Evolutionary conservation across 30 jellyfish, hydroid and myxozoan genomes (phyloP), one percentile per base, ranked within the genome.

Genomic region (Hydractinia echinata): DNA sequence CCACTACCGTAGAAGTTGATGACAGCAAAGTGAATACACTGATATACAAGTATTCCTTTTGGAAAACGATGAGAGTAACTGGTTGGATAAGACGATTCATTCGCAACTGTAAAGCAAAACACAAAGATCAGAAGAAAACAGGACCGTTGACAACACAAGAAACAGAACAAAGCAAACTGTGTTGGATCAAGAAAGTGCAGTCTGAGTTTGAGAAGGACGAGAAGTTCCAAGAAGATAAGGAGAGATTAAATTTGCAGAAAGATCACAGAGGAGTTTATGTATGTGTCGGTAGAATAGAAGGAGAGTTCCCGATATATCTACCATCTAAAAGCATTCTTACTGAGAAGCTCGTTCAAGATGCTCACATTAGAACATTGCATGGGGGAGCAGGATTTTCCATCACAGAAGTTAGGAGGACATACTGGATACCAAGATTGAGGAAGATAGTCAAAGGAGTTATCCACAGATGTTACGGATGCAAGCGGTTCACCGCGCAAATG

Each of bases 381-480:
- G 69, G 44, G 44, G 44, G 67, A 30, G 44, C 44, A 30, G 44
- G 44, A 30, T 30, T 30, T 30, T 30, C 15, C 79, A 83, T 66
- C 83, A 88, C 72, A 72, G 20, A 13, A 78, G 64, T 13, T 66
- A 83, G 20, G 77, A 56, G 70, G 67, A 56, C 13, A 89, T 83
- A 60, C 51, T 83, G 73, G 66, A 50, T 56, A 79, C 83, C 21
- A 90, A 95, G 39, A 88, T 88, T 6, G 86, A 83, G n/a, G 91
- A 88, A 77, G 87, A 78, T 58, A 50, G 55, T 61, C 69, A 89
- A 76, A 56, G 48, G 44, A 61, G 95, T 39, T 58, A 54, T 61
- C 83, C 60, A 77, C 81, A 58, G 55, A 77, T 68, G 73, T 54
- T 88, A 5, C 85, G 89, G 48, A 90, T 83, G 83, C 78, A 79